Base-by-base conservation (phyloP, 2,888 invertebrate species). In the Drosophila neotestacea region DNA sequence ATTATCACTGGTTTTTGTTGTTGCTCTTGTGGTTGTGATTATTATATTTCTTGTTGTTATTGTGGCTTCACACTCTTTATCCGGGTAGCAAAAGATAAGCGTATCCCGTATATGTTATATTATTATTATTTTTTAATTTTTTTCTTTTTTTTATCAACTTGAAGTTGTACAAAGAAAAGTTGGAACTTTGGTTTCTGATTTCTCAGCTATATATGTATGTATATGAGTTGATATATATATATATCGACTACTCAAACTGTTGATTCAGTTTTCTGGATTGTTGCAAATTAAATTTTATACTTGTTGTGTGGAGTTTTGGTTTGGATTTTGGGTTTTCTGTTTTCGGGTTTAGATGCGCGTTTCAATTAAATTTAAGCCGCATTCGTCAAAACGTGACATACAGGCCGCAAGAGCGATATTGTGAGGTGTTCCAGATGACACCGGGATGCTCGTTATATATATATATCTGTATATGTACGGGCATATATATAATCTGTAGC, bases 311-410 rank as follows among this genome's bases (percentile, higher is more conserved):
- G 13, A 6, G 4, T 55, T 63, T 36, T 54, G 55, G 30, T 47
- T 64, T 11, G 50, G 52, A 42, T 58, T 46, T 38, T 38, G 30
- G n/a, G 32, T 32, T 32, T 32, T 16, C n/a, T 67, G 56, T 64
- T 71, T 60, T 32, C 55, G 54, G 58, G 50, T 34, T 65, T 52
- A 60, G 59, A 52, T 13, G 47, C 11, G 55, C 32, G 66, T 70
- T 88, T 83, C 83, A 88, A 88, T 88, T 88, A 81, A 86, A 73
- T 82, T 75, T 87, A 85, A 87, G 83, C 87, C 87, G 73, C 73
- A 76, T 68, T 70, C 67, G 48, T 64, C 73, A 74, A 74, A 78
- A 83, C 82, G 82, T 83, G 82, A 69, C 82, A 60, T 68, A 50
- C 76, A 62, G 70, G 76, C 85, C 85, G 66, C 82, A 81, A 64